phyloP scores from a whole-genome alignment of 2,888 invertebrate genomes.

The Drosophila percnosoma region DNA sequence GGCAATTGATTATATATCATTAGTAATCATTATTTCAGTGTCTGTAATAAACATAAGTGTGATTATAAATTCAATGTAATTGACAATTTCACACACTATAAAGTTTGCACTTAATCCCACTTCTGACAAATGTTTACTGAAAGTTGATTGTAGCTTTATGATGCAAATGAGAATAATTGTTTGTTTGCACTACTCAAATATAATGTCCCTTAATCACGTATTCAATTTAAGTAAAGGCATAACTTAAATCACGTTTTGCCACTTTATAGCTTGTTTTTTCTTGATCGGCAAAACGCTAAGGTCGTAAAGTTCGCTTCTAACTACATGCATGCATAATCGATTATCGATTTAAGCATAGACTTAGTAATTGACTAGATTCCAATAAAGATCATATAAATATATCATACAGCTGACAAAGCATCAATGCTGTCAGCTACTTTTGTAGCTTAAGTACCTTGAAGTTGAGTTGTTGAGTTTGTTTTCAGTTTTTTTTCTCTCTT shows the following conservation, averaged over 20 bases:
- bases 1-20: not conserved
- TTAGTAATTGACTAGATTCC: not conserved
- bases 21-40: not conserved
- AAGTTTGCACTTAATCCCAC: not conserved
- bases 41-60: not conserved
- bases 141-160: not conserved
- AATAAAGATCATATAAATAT: not conserved
- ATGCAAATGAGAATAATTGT: not conserved
- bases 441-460: not conserved
- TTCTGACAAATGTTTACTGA: not conserved
- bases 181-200: slow-evolving; percentile 2
- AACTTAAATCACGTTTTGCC: not conserved
- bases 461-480: not conserved
- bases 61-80: not conserved
- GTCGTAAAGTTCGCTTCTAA: not conserved
- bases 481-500: not conserved
- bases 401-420: not conserved
- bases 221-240: not conserved
- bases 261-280: not conserved
- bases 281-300: not conserved
- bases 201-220: not conserved
- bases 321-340: not conserved
- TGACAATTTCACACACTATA: not conserved
- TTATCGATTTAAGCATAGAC: not conserved
- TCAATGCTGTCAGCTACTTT: not conserved